Evolutionary conservation across 2,113 vertebrate genomes (phyloP).

Genomic region (Rattus rattus): DNA sequence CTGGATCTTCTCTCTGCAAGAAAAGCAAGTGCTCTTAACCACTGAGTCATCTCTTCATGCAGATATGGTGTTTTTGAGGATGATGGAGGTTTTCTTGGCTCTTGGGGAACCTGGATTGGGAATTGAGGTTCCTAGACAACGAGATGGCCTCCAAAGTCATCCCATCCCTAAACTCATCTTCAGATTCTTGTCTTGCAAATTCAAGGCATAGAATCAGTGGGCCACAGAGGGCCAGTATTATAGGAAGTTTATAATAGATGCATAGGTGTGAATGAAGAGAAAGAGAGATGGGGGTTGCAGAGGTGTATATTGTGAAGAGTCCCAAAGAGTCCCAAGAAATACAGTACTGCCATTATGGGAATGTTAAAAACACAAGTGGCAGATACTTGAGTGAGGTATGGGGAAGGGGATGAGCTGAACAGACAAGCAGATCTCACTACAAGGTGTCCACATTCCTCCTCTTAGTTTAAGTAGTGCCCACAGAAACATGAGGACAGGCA

Average conservation of each 20-base stretch:
- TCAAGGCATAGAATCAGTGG: too few relatives aligned
- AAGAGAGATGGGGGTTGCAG: too few relatives aligned
- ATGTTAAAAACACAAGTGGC: too few relatives aligned
- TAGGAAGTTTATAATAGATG: background rate
- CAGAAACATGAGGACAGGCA: too few relatives aligned
- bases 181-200: too few relatives aligned
- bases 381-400: background rate
- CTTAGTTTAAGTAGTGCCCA: background rate
- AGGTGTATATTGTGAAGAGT: too few relatives aligned
- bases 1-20: background rate
- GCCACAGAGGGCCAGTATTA: background rate
- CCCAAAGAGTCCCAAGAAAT: background rate
- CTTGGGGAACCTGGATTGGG: background rate
- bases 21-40: background rate
- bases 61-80: background rate
- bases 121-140: background rate
- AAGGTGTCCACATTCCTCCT: background rate
- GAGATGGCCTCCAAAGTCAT: background rate
- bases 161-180: background rate
- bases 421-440: background rate
- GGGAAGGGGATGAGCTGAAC: background rate
- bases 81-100: too few relatives aligned
- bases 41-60: background rate
- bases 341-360: background rate
- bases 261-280: background rate